Evolutionary conservation across 2,113 vertebrate genomes (phyloP).

Genomic region (Corvus hawaiiensis): DNA sequence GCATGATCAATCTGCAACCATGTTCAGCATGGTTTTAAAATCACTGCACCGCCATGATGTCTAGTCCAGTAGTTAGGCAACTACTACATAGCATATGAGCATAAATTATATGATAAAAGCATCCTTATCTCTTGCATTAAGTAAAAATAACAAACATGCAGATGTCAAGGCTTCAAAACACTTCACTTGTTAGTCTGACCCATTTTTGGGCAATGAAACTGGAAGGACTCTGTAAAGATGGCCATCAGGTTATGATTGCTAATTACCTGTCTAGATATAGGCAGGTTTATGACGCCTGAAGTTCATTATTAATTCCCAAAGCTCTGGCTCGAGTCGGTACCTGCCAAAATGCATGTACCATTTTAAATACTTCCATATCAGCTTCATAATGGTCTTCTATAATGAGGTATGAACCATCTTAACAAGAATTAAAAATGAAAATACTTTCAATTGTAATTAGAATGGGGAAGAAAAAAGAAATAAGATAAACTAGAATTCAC

Average conservation of each 20-base stretch:
- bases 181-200: neutral
- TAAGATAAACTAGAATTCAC: neutral
- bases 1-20: constrained; percentile 74
- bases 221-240: neutral
- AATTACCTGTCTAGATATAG: neutral
- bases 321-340: neutral
- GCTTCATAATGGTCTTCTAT: neutral
- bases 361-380: neutral
- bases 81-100: neutral
- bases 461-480: neutral
- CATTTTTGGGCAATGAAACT: neutral
- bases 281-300: neutral
- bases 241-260: neutral
- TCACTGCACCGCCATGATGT: neutral
- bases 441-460: neutral
- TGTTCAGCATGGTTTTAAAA: constrained; percentile 63
- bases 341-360: neutral
- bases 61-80: neutral
- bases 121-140: neutral
- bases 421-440: neutral
- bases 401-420: neutral
- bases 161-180: neutral
- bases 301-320: neutral
- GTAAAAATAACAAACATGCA: neutral
- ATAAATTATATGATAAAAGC: neutral